Percentiles rank a stretch among this genome's conserved stretches.
These are phyloP conservation scores for Xanthorhoe designata DNA, from an alignment of 2,888 invertebrate genomes.

Conservation along the genomic window DNA sequence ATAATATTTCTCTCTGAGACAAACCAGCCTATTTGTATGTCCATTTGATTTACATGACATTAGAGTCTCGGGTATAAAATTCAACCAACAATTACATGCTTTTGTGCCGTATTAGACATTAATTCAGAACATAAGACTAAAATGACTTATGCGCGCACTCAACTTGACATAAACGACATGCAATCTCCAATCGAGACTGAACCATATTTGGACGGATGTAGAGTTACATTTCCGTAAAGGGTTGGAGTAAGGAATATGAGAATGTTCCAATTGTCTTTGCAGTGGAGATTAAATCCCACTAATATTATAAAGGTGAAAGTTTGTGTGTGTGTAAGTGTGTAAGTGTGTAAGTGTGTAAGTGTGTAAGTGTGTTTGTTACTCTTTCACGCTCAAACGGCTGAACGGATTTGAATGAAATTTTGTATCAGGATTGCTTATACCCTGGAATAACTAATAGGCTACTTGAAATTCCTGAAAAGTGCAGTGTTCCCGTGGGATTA, in stretches of 20 bases:
- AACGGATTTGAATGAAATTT: too few species aligned
- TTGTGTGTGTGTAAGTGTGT: too few species aligned
- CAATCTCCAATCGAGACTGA: slow-evolving; percentile 32
- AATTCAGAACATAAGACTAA: slow-evolving; percentile 58
- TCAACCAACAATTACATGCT: slow-evolving; percentile 74
- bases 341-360: too few species aligned
- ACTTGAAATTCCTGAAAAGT: too few species aligned
- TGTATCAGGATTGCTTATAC: too few species aligned
- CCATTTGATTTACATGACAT: slow-evolving; percentile 69
- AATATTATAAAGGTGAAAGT: too few species aligned
- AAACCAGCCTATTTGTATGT: slow-evolving; percentile 60
- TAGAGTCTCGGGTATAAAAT: slow-evolving; percentile 61
- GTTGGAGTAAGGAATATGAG: slow-evolving; percentile 40
- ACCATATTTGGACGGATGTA: slow-evolving; percentile 35
- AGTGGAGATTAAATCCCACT: slow-evolving; percentile 74
- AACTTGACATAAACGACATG: slow-evolving; percentile 47
- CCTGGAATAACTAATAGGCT: too few species aligned
- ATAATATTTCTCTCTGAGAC: slow-evolving; percentile 33
- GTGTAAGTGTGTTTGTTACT: too few species aligned
- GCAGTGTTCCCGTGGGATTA: too few species aligned
- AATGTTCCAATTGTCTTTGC: slow-evolving; percentile 74
- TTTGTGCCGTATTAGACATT: slow-evolving; percentile 71
- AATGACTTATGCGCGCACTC: slow-evolving; percentile 70
- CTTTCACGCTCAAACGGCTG: too few species aligned
- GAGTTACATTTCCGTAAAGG: slow-evolving; percentile 30